phyloP scores from a whole-genome alignment of 2,888 invertebrate species.

The Eremobia ochroleuca region DNA sequence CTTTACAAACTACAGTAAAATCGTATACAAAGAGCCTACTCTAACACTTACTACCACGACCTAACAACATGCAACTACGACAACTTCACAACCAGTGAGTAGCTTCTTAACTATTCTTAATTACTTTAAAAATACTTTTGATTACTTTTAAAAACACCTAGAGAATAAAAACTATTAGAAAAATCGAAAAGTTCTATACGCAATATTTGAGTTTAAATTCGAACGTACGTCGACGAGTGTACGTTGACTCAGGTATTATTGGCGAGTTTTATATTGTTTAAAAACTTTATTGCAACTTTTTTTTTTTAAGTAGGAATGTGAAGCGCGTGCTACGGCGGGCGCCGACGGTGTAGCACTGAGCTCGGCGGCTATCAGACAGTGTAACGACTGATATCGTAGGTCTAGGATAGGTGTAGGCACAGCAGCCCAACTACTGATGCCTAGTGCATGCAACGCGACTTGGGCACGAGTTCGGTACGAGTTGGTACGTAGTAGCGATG shows the following conservation, averaged over 20 bases:
- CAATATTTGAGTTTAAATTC: slow-evolving; percentile 53
- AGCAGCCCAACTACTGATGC: slow-evolving; percentile 67
- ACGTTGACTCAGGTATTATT: slow-evolving; percentile 28
- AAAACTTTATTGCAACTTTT: slow-evolving; percentile 60
- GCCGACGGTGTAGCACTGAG: slow-evolving; percentile 84
- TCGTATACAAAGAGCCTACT: slow-evolving; percentile 72
- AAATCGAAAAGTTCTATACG: slow-evolving; percentile 56
- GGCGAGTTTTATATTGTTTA: slow-evolving; percentile 45
- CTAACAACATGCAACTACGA: slow-evolving; percentile 72
- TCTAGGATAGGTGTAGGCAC: slow-evolving; percentile 85
- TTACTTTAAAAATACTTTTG: slow-evolving; percentile 60
- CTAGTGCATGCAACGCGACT: slow-evolving; percentile 60
- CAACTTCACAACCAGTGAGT: slow-evolving; percentile 79
- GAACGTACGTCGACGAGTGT: slow-evolving; percentile 25
- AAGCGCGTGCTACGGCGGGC: slow-evolving; percentile 83
- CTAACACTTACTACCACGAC: slow-evolving; percentile 68
- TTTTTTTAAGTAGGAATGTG: slow-evolving; percentile 48
- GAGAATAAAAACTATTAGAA: slow-evolving; percentile 54
- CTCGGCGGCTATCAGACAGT: slow-evolving; percentile 81
- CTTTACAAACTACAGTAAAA: slow-evolving; percentile 68
- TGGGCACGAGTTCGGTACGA: slow-evolving; percentile 37
- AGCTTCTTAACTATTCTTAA: slow-evolving; percentile 69
- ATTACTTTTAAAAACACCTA: slow-evolving; percentile 56
- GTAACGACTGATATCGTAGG: slow-evolving; percentile 82
- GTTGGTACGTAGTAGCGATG: slow-evolving; percentile 35